These are phyloP conservation scores for Arrhopalites spinosus DNA, from an alignment of 2,888 invertebrate genomes.

Conservation along the genomic window DNA sequence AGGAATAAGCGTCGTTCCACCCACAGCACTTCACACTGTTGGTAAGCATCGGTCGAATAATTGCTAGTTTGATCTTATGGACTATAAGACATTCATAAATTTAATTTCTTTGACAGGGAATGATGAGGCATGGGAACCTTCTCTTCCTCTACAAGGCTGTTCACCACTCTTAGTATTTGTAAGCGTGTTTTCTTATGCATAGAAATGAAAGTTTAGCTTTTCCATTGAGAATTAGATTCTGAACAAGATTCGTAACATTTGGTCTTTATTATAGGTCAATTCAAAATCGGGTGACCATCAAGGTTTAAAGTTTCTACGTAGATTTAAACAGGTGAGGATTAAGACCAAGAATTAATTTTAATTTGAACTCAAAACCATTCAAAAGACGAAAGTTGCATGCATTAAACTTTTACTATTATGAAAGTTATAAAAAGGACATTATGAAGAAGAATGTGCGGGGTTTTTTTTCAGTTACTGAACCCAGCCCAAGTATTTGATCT, in stretches of 20 bases:
- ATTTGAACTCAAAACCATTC: too few species aligned
- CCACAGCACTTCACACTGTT: conserved; percentile 88
- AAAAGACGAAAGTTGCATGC: too few species aligned
- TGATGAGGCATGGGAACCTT: conserved; percentile 91
- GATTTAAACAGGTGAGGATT: conserved; percentile 80
- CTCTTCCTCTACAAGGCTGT: conserved; percentile 67
- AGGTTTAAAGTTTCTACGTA: conserved; percentile 87
- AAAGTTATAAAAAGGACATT: background rate
- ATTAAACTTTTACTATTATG: background rate
- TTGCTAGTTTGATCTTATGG: background rate
- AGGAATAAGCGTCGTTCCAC: conserved; percentile 87
- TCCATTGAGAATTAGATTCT: too few species aligned
- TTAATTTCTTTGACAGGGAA: conserved; percentile 62
- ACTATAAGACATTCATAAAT: background rate
- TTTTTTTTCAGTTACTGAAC: conserved; percentile 90
- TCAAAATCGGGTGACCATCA: conserved; percentile 98
- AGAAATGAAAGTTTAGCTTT: conserved; percentile 27
- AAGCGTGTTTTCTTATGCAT: too few species aligned
- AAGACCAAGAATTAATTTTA: too few species aligned
- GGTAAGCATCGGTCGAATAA: conserved; percentile 59
- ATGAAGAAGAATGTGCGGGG: too few species aligned
- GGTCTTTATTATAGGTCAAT: conserved; percentile 64
- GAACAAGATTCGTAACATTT: too few species aligned
- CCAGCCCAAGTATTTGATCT: conserved; percentile 98
- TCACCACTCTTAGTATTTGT: conserved; percentile 93